Base-by-base conservation (phyloP, 2,888 invertebrate species). In the Drosophila bunnanda region DNA sequence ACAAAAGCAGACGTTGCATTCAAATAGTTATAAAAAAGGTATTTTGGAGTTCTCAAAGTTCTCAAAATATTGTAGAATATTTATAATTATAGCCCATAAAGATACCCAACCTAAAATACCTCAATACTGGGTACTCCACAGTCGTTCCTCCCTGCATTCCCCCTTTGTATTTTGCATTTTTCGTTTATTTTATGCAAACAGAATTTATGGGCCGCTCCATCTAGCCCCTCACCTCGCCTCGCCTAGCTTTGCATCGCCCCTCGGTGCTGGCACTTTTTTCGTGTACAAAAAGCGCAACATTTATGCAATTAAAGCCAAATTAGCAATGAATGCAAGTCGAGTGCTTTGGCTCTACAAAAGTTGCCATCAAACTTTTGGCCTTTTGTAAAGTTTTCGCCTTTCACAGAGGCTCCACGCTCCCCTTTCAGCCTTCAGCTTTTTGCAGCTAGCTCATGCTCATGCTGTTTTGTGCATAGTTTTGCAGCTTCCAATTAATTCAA, bases 221-320 rank as follows among this genome's bases (percentile, higher is more conserved):
- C 41, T 41, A n/a, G n/a, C n/a, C n/a, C n/a, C 58, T 38, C 12
- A 7, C 15, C 64, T 34, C 43, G 41, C 54, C 36, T 41, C 13
- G 41, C 6, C 6, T 12, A 41, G 41, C 41, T 3, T 59, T 58
- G 53, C 50, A 52, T 44, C 39, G 12, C 61, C 20, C 44, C 55
- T 73, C 62, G 70, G 65, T 71, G 73, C 75, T 62, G 66, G 50
- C 44, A 44, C 61, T 80, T 82, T 80, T 55, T 88, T 82, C 80
- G 74, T 77, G 72, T 72, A 87, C 79, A 88, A 84, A 84, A 84
- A 84, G 89, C 88, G 84, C 86, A 85, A 85, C 84, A 89, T 85
- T 85, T 89, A 88, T 88, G 89, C 89, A 89, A 86, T 86, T 86
- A 86, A 89, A 86, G 88, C 89, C 86, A 85, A 89, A 86, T 86